phyloP scores from a whole-genome alignment of 1,140 invertebrate species.

The Danaus melanippus region DNA sequence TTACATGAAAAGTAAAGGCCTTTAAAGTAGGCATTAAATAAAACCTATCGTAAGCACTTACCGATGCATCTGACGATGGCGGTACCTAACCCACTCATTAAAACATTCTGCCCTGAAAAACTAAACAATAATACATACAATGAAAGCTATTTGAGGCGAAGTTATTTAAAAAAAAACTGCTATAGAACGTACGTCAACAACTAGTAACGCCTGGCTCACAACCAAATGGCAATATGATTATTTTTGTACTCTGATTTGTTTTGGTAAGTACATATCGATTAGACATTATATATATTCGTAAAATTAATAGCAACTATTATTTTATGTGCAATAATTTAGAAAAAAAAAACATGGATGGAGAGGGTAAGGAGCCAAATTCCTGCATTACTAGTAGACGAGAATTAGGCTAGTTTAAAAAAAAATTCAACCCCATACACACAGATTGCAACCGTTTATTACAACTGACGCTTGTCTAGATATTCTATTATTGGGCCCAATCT shows the following conservation, averaged over 20 bases:
- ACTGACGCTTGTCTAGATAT: too few relatives aligned
- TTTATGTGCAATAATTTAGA: neutral
- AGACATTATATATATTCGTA: neutral
- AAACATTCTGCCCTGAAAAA: too few relatives aligned
- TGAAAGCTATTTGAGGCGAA: constrained; percentile 33
- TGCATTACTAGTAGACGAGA: constrained; percentile 38
- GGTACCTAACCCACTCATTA: too few relatives aligned
- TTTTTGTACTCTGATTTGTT: constrained; percentile 25
- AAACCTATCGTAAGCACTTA: too few relatives aligned
- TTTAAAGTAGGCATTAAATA: too few relatives aligned
- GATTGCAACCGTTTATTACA: too few relatives aligned
- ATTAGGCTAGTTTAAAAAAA: constrained; percentile 32
- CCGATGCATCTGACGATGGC: too few relatives aligned
- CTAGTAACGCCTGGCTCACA: constrained; percentile 37
- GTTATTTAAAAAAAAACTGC: constrained; percentile 26
- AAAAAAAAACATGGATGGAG: neutral
- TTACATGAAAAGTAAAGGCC: too few relatives aligned
- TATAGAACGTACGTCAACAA: constrained; percentile 31
- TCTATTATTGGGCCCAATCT: too few relatives aligned
- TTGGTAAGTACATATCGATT: constrained; percentile 16
- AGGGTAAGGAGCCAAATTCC: constrained; percentile 8
- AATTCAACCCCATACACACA: constrained; percentile 21
- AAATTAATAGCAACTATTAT: constrained; percentile 5
- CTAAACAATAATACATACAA: neutral
- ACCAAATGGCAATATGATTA: constrained; percentile 17